Evolutionary conservation across 2,797 vertebrate species (phyloP).

Genomic region (Eurystomus glaucurus): DNA sequence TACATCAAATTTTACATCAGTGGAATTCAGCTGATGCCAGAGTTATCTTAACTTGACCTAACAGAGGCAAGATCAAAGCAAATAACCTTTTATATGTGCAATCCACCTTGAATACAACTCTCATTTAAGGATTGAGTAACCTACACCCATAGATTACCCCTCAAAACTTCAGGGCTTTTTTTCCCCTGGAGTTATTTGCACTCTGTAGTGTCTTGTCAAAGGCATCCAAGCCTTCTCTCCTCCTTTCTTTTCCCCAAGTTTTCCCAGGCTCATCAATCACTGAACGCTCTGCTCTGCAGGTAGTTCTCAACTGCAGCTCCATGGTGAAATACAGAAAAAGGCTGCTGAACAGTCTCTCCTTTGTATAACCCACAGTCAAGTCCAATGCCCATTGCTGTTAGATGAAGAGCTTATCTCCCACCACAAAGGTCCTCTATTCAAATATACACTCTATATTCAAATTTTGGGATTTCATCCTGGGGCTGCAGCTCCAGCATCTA

Average conservation of each 20-base stretch:
- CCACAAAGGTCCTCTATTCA: not conserved
- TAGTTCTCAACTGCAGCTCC: not conserved
- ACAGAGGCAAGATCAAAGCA: not conserved
- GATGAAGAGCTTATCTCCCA: not conserved
- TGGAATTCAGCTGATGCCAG: not conserved
- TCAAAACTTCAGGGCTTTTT: not conserved
- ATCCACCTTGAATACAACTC: not conserved
- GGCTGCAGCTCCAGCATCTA: not conserved
- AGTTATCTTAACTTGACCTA: not conserved
- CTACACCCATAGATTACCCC: not conserved
- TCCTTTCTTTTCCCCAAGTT: not conserved
- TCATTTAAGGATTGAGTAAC: not conserved
- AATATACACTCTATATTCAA: not conserved
- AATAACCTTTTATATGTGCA: not conserved
- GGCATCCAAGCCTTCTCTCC: not conserved
- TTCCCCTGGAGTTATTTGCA: not conserved
- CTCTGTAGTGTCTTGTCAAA: not conserved
- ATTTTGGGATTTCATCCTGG: not conserved
- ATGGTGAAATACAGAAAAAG: not conserved
- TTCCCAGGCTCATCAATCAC: conserved; percentile 3
- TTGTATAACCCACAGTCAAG: not conserved
- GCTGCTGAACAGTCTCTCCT: not conserved
- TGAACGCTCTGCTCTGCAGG: not conserved
- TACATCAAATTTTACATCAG: not conserved
- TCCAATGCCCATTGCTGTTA: not conserved